phyloP scores from a whole-genome alignment of 2,113 vertebrate species.

The Acrocephalus kingi region DNA sequence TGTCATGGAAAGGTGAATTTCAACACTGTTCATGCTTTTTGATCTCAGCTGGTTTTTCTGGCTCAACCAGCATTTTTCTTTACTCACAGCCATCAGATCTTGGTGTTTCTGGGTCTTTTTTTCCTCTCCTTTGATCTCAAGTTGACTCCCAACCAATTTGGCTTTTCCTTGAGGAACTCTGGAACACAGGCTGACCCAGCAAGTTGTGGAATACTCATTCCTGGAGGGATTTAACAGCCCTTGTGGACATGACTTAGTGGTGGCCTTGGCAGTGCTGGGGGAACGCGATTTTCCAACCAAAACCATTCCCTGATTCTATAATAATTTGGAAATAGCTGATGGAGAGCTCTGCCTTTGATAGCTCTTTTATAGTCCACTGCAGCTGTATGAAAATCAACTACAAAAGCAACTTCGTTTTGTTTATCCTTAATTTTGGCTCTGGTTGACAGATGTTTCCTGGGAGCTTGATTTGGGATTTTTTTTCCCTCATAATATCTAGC shows the following conservation, averaged over 20 bases:
- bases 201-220: neutral
- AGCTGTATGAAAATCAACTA: slow-evolving; percentile 21
- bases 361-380: slow-evolving; percentile 14
- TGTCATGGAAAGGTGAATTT: neutral
- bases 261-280: neutral
- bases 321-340: neutral
- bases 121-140: neutral
- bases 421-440: slow-evolving; percentile 25
- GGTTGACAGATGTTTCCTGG: slow-evolving; percentile 33
- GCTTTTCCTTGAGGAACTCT: neutral
- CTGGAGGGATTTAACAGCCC: neutral
- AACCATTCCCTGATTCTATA: neutral
- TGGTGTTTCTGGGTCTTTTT: neutral
- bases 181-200: neutral
- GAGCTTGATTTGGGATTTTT: neutral
- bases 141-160: neutral
- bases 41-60: neutral
- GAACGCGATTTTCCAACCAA: neutral
- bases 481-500: neutral
- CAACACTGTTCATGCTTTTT: neutral
- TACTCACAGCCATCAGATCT: neutral
- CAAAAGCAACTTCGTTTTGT: neutral
- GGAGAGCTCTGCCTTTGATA: neutral
- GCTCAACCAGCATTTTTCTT: neutral
- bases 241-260: neutral